Evolutionary conservation across 2,113 vertebrate genomes (phyloP).

Genomic region (Axis porcinus): DNA sequence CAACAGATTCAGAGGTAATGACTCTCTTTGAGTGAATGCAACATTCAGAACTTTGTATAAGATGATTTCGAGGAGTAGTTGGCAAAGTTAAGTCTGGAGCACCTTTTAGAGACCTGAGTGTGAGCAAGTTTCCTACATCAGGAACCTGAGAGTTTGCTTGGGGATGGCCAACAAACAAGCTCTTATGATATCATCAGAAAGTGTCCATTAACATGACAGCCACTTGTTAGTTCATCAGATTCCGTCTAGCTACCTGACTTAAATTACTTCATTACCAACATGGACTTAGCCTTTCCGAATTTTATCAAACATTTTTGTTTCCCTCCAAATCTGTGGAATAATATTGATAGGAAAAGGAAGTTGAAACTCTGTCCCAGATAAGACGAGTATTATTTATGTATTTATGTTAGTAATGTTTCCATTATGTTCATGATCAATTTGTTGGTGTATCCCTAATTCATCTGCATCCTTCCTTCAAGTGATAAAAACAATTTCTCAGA

Average conservation of each 20-base stretch:
- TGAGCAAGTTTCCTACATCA: neutral
- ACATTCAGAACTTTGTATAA: neutral
- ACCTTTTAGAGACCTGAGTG: neutral
- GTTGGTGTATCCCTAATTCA: neutral
- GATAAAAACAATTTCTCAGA: neutral
- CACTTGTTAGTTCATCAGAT: neutral
- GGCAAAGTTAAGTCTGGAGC: neutral
- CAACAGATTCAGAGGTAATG: neutral
- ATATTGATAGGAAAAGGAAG: neutral
- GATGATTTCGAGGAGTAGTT: neutral
- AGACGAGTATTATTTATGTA: neutral
- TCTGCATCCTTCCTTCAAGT: neutral
- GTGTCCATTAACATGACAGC: neutral
- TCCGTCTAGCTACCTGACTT: neutral
- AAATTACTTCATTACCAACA: neutral
- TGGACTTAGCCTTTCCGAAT: neutral
- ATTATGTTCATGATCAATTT: neutral
- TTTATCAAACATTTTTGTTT: neutral
- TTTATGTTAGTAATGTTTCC: neutral
- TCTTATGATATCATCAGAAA: neutral
- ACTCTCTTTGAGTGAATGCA: neutral
- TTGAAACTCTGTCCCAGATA: neutral
- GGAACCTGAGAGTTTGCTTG: neutral
- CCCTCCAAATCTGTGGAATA: neutral
- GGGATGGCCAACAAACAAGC: neutral